Evolutionary conservation across 1,140 invertebrate genomes (phyloP), one percentile per base, ranked within the genome.

Genomic region (Littorina saxatilis): DNA sequence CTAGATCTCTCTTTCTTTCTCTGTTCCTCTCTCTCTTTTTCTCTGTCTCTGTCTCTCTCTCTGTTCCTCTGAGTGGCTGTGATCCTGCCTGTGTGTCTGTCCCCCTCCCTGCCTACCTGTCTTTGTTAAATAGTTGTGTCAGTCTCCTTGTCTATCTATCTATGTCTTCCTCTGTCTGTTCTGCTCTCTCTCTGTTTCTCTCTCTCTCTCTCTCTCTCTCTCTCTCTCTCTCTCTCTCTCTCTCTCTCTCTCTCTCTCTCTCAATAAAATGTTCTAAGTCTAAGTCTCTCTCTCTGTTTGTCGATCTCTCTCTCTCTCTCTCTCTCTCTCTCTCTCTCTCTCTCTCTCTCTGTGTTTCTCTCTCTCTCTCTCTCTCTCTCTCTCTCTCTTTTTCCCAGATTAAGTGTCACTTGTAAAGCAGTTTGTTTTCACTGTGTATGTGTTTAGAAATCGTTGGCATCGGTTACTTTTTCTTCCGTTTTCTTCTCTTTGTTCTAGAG

Each of bases 121-220:
- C 20, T 20, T 50, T 11, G 9, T n/a, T n/a, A n/a, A n/a, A n/a
- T n/a, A n/a, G n/a, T n/a, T n/a, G n/a, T n/a, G n/a, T n/a, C n/a
- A n/a, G n/a, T n/a, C n/a, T n/a, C n/a, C n/a, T n/a, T n/a, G n/a
- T 11, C 55, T 58, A 9, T 58, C 55, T 58, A 9, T 58, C 55
- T 58, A 9, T 58, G 9, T 58, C 55, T 58, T 23, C n/a, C 55
- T 58, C 55, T 58, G 9, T 58, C 55, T 58, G 9, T 50, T 20
- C 20, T 20, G 9, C 55, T 58, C 55, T 58, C 55, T 58, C 55
- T 58, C 55, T 58, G 9, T 58, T 23, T 58, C 55, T 58, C 55
- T 58, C 55, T 58, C 55, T 58, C 17, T 58, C 55, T 58, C 55
- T 58, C 55, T 58, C 55, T 58, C 55, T 40, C 9, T 37, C 43